phyloP scores from a whole-genome alignment of 2,113 vertebrate genomes.

The Globicephala melas region DNA sequence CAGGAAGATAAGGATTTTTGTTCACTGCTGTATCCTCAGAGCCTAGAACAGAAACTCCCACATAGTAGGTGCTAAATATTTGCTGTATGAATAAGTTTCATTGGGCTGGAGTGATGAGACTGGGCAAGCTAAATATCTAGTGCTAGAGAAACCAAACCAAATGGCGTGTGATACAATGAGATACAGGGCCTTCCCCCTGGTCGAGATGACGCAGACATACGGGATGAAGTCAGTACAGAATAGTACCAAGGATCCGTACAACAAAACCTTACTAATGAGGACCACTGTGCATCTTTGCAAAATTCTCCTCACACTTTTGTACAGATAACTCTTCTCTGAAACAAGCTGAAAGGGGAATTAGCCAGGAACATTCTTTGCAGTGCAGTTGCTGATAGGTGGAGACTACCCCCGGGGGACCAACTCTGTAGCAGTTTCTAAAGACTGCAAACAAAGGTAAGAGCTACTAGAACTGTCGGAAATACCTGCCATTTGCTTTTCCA shows the following conservation, averaged over 20 bases:
- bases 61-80: not conserved
- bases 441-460: not conserved
- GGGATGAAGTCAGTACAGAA: not conserved
- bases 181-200: not conserved
- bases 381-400: not conserved
- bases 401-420: not conserved
- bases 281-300: not conserved
- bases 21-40: not conserved
- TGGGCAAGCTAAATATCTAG: not conserved
- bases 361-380: not conserved
- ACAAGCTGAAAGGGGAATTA: not conserved
- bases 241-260: not conserved
- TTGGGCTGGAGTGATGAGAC: not conserved
- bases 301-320: not conserved
- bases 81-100: not conserved
- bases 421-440: not conserved
- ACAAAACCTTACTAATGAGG: not conserved
- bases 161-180: not conserved
- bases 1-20: not conserved
- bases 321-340: not conserved
- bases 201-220: not conserved
- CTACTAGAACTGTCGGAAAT: not conserved
- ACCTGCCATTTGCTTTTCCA: not conserved
- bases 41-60: not conserved
- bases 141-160: not conserved